Percentiles rank a stretch among this genome's conserved stretches.
Conservation (phyloP, 2,888 invertebrate genomes). For the Loripinus fragilis region DNA sequence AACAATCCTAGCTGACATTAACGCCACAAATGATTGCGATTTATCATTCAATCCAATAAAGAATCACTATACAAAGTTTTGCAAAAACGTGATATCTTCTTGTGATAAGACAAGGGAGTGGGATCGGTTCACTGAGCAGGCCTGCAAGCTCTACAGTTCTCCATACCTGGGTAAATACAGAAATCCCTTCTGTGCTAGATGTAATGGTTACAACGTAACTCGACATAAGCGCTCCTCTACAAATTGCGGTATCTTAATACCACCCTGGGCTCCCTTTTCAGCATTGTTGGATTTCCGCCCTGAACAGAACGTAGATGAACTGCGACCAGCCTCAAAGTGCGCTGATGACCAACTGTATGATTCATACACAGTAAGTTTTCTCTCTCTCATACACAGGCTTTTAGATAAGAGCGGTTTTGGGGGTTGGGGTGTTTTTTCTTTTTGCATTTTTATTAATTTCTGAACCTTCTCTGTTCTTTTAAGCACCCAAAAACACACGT, state of each 20-base stretch:
- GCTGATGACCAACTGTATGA: constrained; percentile 17
- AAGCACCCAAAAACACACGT: no score
- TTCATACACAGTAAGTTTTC: constrained; percentile 13
- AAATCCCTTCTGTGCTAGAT: constrained; percentile 52
- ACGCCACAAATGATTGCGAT: neutral
- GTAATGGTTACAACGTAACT: constrained; percentile 31
- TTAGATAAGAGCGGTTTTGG: no score
- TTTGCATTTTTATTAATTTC: no score
- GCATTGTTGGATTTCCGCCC: neutral
- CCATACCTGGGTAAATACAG: constrained; percentile 23
- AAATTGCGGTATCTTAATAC: neutral
- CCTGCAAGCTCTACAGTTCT: constrained; percentile 10
- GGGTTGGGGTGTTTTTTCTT: no score
- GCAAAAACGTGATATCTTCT: constrained; percentile 3
- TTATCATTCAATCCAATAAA: neutral
- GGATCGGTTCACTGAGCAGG: constrained; percentile 34
- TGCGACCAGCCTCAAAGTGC: neutral
- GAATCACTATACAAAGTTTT: neutral
- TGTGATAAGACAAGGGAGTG: constrained; percentile 38
- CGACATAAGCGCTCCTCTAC: neutral
- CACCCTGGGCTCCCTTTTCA: neutral
- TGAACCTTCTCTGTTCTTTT: no score
- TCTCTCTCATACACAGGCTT: no score
- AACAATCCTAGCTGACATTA: neutral
- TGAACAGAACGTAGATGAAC: neutral